Base-by-base conservation (phyloP, 1,140 invertebrate genomes). In the Holotrichia oblita region DNA sequence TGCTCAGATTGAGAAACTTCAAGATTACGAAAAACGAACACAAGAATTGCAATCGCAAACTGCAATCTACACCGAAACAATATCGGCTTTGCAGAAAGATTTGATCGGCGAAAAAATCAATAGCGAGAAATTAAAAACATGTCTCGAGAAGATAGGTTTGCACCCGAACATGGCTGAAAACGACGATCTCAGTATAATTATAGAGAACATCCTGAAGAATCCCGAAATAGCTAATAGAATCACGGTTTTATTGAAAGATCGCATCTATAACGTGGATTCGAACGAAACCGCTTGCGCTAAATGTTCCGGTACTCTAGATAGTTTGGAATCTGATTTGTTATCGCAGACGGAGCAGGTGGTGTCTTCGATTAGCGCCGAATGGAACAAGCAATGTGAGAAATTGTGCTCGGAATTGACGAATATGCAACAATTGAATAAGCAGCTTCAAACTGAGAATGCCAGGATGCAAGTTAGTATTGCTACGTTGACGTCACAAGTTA, bases 381-480 rank as follows among this genome's bases (percentile, higher is more conserved):
- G 86, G 64, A 89, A 88, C 80, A 88, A 90, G 41, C 89, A 93
- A 8, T 90, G 91, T 59, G 92, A 93, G 76, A 92, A 93, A 81
- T 83, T 93, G 0, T 86, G 88, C 22, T 86, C 88, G 2, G 91
- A 92, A 83, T 85, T 93, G 42, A 85, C 86, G n/a, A 87, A 88
- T 17, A 83, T 92, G 9, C 92, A 93, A 85, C 82, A 87, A 9
- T 82, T 87, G 4, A 89, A 92, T 77, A 92, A 93, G 78, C 88
- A 87, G 80, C 86, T 95, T 24, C 91, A 95, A 83, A 92, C 93
- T 17, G 93, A 95, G 84, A 94, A 95, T 87, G 95, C 95, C 0
- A 93, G 93, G 81, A 87, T 96, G 40, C 93, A 98, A 88, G 96
- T 98, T 9, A 94, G 96, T 84, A 92, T 97, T 81, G 93, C 95